These are phyloP conservation scores for Platichthys stellatus DNA, from an alignment of 2,113 vertebrate genomes.

Conservation along the genomic window DNA sequence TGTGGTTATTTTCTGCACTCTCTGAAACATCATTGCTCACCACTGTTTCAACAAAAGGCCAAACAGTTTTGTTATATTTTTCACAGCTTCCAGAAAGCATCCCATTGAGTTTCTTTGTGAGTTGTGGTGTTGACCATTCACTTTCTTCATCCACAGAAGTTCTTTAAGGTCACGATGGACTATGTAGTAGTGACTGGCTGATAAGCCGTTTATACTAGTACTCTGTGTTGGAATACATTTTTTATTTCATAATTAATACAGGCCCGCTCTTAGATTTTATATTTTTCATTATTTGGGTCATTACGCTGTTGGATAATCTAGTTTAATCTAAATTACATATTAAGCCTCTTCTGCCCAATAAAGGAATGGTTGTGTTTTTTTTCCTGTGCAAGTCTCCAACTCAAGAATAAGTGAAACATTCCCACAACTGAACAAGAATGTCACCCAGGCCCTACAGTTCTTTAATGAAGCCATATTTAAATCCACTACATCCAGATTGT, in stretches of 20 bases:
- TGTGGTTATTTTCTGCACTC: constrained; percentile 49
- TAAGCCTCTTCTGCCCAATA: neutral
- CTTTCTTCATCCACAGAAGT: neutral
- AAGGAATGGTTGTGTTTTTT: neutral
- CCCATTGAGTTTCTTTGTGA: too few relatives aligned
- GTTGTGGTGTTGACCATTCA: neutral
- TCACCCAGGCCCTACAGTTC: too few relatives aligned
- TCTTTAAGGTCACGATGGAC: neutral
- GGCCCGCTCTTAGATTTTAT: neutral
- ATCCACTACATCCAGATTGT: too few relatives aligned
- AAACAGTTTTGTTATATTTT: neutral
- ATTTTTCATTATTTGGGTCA: neutral
- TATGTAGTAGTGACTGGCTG: neutral
- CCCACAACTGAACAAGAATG: neutral
- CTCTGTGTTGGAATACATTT: neutral
- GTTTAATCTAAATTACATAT: neutral
- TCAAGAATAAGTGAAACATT: neutral
- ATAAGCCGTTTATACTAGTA: neutral
- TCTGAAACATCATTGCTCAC: neutral
- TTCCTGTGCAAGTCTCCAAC: neutral
- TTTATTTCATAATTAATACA: neutral
- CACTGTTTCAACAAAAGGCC: neutral
- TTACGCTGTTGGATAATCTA: neutral
- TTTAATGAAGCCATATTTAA: too few relatives aligned
- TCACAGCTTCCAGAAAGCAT: neutral